phyloP scores from a whole-genome alignment of 2,888 invertebrate species.

The Hypena proboscidalis region DNA sequence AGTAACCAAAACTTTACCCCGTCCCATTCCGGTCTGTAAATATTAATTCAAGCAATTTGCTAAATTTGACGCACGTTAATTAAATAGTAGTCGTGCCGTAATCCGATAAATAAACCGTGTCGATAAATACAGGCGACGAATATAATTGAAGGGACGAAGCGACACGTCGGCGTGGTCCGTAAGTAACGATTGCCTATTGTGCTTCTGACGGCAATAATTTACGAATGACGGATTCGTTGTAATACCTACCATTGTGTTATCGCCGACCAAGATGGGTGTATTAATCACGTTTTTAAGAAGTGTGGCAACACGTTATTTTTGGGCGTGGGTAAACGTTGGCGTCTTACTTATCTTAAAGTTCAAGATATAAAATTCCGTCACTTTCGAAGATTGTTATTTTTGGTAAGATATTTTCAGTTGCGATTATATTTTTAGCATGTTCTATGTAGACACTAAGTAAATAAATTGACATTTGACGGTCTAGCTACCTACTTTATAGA shows the following conservation, averaged over 20 bases:
- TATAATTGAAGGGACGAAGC: conserved; percentile 48
- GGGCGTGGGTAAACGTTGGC: too few relatives aligned
- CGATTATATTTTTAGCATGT: too few relatives aligned
- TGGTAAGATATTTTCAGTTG: too few relatives aligned
- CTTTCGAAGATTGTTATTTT: too few relatives aligned
- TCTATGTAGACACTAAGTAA: too few relatives aligned
- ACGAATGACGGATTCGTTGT: conserved; percentile 41
- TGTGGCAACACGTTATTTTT: background rate
- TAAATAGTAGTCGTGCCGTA: conserved; percentile 56
- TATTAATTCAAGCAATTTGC: conserved; percentile 48
- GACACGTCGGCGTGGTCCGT: conserved; percentile 25
- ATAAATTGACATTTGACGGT: too few relatives aligned
- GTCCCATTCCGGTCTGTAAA: conserved; percentile 40
- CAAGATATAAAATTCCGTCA: too few relatives aligned
- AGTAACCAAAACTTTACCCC: conserved; percentile 42
- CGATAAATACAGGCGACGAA: conserved; percentile 51
- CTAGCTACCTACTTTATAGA: too few relatives aligned
- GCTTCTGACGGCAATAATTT: conserved; percentile 38
- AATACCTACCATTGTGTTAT: conserved; percentile 34
- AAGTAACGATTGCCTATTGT: conserved; percentile 44
- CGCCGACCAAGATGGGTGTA: conserved; percentile 25
- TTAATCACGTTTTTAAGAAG: conserved; percentile 23
- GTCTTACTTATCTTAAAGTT: too few relatives aligned
- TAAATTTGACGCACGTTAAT: conserved; percentile 59
- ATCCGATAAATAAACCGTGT: conserved; percentile 58